Conservation (phyloP, 2,888 invertebrate genomes). For the Drosophila helvetica region DNA sequence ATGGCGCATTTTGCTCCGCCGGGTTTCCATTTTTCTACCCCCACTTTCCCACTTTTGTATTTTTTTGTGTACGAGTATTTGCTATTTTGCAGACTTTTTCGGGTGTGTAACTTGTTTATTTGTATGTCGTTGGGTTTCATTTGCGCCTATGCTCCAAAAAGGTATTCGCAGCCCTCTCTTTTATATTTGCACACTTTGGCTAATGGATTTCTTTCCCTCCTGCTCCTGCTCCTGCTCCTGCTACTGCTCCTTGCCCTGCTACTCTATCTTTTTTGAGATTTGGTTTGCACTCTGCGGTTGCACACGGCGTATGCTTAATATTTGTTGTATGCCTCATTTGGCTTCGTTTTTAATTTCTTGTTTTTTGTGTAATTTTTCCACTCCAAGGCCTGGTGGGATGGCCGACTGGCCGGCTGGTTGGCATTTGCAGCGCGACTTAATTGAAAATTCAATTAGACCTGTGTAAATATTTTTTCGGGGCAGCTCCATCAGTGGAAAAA, state of each 20-base stretch:
- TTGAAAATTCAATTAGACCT: conserved; percentile 79
- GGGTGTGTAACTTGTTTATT: conserved; percentile 67
- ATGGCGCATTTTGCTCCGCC: conserved; percentile 66
- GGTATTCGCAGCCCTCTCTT: conserved; percentile 34
- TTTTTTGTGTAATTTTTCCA: conserved; percentile 8
- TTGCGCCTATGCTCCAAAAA: conserved; percentile 60
- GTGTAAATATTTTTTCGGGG: conserved; percentile 72
- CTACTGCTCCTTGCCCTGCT: not conserved
- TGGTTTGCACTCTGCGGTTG: conserved; percentile 52
- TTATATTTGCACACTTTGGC: conserved; percentile 74
- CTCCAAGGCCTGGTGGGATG: conserved; percentile 4
- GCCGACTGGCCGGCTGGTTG: not conserved
- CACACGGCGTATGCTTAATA: conserved; percentile 74
- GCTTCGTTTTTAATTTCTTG: conserved; percentile 25
- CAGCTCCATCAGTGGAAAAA: conserved; percentile 41
- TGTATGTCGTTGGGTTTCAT: conserved; percentile 72
- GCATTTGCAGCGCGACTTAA: conserved; percentile 67
- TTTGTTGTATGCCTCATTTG: conserved; percentile 70
- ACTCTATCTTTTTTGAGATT: conserved; percentile 4
- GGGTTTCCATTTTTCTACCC: conserved; percentile 43
- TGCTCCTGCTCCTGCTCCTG: not conserved
- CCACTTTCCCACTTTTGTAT: conserved; percentile 7
- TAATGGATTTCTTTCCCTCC: conserved; percentile 68
- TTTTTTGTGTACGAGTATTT: conserved; percentile 34
- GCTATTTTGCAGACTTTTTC: conserved; percentile 21